Base-by-base conservation (phyloP, 2,797 vertebrate species). In the Hippoglossus hippoglossus region DNA sequence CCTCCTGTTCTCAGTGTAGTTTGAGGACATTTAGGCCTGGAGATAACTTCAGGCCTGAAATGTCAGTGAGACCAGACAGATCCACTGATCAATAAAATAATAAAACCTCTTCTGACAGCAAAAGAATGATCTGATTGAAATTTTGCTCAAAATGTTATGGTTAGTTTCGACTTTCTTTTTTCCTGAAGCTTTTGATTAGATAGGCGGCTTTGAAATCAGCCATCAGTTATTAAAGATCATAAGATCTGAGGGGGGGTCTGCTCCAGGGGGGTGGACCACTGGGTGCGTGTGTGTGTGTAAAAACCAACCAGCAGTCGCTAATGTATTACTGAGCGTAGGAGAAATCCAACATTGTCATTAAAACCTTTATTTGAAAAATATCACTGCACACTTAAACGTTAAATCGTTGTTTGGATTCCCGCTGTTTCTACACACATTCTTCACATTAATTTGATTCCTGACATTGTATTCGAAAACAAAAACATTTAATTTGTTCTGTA, bases 41-140 rank as follows among this genome's bases (percentile, higher is more conserved):
- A 53, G 36, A 67, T 59, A 34, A 70, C 26, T n/a, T 67, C 24
- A 66, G 54, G 56, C 70, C 19, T 74, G 49, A 53, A 53, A 55
- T 13, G 31, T 4, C 22, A 51, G 0, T 1, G 1, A 24, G 26
- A 55, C 4, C 11, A 59, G 51, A 2, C 11, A 56, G 47, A 2
- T 12, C 11, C 57, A 53, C 52, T 15, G 58, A 73, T 81, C 50
- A 63, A 22, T 61, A 39, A 34, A 61, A 18, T 26, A 22, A 36
- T 61, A 7, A 64, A 73, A 79, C 22, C 19, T 22, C 9, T 55
- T 36, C 25, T 26, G 65, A 64, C 56, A 34, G 63, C 61, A 56
- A n/a, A 16, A 22, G 22, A 39, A 69, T 52, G 25, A 50, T 75
- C 56, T 57, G 60, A 61, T 22, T 64, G 55, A 77, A 61, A 8